phyloP scores from a whole-genome alignment of 2,888 invertebrate species.

The Timandra comae region DNA sequence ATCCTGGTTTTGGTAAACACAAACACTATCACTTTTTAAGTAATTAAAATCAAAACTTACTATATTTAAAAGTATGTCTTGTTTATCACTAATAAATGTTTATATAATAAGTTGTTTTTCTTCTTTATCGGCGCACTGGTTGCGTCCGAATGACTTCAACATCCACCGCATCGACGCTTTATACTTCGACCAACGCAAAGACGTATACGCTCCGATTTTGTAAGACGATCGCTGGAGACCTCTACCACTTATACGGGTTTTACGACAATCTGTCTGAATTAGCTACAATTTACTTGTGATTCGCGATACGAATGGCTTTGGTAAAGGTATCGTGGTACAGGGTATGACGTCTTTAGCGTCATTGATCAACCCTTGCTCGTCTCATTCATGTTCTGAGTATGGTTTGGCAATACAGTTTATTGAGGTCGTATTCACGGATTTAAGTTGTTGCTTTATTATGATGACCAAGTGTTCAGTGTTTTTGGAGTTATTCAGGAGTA shows the following conservation, averaged over 20 bases:
- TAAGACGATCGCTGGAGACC: slow-evolving; percentile 61
- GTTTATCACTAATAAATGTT: slow-evolving; percentile 40
- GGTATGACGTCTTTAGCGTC: slow-evolving; percentile 52
- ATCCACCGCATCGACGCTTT: slow-evolving; percentile 63
- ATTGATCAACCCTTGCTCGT: slow-evolving; percentile 68
- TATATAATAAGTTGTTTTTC: slow-evolving; percentile 37
- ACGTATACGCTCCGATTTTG: slow-evolving; percentile 68
- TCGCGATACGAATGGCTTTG: slow-evolving; percentile 16
- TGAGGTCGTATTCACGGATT: slow-evolving; percentile 62
- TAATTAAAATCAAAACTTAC: slow-evolving; percentile 46
- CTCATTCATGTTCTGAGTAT: slow-evolving; percentile 59
- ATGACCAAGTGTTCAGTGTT: no score
- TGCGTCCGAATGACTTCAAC: slow-evolving; percentile 68
- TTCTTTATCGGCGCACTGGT: slow-evolving; percentile 64
- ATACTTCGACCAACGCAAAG: slow-evolving; percentile 71
- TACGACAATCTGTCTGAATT: slow-evolving; percentile 17
- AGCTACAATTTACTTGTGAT: slow-evolving; percentile 16
- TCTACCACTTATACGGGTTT: slow-evolving; percentile 46
- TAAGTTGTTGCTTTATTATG: slow-evolving; percentile 28
- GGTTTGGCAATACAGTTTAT: slow-evolving; percentile 60
- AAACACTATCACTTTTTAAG: slow-evolving; percentile 17
- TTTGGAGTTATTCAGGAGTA: no score
- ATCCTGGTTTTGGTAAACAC: no score
- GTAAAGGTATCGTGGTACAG: slow-evolving; percentile 42
- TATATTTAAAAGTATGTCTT: slow-evolving; percentile 43